Percentiles rank a stretch among this genome's conserved stretches.
These are phyloP conservation scores for Dipodomys ordii DNA, from an alignment of 2,113 vertebrate genomes.

Conservation along the genomic window DNA sequence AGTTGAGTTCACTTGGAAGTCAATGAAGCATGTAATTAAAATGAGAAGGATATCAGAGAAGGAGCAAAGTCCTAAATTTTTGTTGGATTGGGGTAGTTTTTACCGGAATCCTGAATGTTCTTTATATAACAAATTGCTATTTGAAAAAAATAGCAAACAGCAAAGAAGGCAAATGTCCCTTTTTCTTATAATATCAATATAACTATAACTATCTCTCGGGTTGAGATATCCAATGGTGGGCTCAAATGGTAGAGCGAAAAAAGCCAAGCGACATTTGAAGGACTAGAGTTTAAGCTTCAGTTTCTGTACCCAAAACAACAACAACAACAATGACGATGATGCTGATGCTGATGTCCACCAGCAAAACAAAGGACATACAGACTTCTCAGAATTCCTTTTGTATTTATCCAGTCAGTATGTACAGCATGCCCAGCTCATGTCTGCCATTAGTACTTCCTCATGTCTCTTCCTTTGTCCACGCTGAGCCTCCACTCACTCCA, in stretches of 20 bases:
- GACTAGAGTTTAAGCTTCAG: too few relatives aligned
- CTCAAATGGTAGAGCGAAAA: too few relatives aligned
- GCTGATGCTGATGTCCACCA: not conserved
- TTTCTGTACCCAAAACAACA: too few relatives aligned
- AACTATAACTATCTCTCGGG: not conserved
- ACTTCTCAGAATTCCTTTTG: not conserved
- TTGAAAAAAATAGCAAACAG: not conserved
- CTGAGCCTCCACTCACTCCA: not conserved
- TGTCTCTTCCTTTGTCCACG: not conserved
- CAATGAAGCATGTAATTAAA: slow-evolving; percentile 11
- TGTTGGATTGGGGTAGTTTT: slow-evolving; percentile 10
- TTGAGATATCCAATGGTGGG: not conserved
- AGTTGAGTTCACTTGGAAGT: slow-evolving; percentile 29
- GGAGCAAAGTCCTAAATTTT: slow-evolving; percentile 2
- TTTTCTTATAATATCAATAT: not conserved
- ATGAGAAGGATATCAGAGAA: not conserved
- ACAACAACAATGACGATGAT: too few relatives aligned
- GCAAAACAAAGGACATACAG: too few relatives aligned
- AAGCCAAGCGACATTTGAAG: too few relatives aligned
- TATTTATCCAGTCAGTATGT: not conserved
- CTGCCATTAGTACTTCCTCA: not conserved
- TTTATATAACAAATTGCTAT: not conserved
- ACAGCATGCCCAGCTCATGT: not conserved
- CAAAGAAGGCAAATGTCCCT: not conserved
- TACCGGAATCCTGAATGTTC: slow-evolving; percentile 7